phyloP scores from a whole-genome alignment of 2,888 invertebrate genomes.

The Cosmia trapezina region DNA sequence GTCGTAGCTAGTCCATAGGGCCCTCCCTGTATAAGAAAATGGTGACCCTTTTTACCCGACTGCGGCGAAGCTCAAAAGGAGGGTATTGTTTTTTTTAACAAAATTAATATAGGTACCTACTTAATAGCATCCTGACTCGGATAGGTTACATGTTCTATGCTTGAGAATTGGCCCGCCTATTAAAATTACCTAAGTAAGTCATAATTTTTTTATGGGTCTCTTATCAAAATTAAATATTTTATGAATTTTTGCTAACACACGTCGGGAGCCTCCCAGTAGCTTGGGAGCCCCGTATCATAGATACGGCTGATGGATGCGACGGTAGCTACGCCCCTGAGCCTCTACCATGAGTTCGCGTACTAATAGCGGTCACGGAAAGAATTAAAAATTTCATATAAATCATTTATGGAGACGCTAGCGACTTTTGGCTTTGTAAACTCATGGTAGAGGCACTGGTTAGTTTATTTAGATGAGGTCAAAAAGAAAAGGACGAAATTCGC shows the following conservation, averaged over 20 bases:
- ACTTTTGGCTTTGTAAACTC: too few relatives aligned
- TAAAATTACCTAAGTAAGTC: background rate
- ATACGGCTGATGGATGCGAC: background rate
- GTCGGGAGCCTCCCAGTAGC: background rate
- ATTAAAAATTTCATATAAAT: too few relatives aligned
- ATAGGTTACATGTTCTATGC: background rate
- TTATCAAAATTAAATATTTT: background rate
- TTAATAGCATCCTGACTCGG: background rate
- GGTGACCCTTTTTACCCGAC: background rate
- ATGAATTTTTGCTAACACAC: background rate
- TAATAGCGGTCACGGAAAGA: too few relatives aligned
- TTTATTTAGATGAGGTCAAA: background rate
- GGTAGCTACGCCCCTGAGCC: background rate
- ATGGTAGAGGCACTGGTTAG: too few relatives aligned
- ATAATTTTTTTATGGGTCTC: background rate
- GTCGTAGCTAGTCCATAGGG: background rate
- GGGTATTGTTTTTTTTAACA: background rate
- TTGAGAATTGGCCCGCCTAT: background rate
- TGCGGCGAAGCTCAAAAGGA: background rate
- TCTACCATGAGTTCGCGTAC: too few relatives aligned
- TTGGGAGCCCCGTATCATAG: background rate
- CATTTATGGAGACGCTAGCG: too few relatives aligned
- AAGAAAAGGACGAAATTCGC: background rate
- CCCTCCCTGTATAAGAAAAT: background rate
- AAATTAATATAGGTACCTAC: background rate